Conservation (phyloP, 2,113 vertebrate species). For the Pimephales promelas region DNA sequence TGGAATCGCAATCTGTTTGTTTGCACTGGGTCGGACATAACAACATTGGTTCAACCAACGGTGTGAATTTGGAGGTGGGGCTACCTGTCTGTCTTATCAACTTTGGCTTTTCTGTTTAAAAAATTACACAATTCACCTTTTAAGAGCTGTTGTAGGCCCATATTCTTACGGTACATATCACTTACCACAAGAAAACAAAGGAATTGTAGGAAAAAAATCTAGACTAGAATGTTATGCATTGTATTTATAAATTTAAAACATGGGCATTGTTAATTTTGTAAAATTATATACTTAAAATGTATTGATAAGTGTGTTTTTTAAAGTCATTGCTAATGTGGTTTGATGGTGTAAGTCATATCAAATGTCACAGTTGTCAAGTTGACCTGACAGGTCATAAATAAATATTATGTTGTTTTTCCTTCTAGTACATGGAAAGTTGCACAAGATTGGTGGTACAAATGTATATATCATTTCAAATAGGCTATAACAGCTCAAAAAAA, state of each 20-base stretch:
- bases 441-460: neutral
- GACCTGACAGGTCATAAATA: slow-evolving; percentile 58
- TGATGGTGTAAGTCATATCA: slow-evolving; percentile 24
- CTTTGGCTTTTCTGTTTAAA: neutral
- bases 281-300: neutral
- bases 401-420: slow-evolving; percentile 43
- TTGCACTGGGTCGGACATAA: neutral
- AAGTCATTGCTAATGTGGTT: slow-evolving; percentile 2
- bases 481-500: slow-evolving; percentile 3
- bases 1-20: neutral
- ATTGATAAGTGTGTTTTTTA: neutral
- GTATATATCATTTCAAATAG: neutral
- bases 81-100: neutral
- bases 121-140: neutral
- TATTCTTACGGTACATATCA: too few species aligned
- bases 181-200: neutral
- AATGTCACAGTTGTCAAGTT: slow-evolving; percentile 56
- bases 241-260: neutral
- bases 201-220: neutral
- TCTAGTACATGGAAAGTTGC: neutral
- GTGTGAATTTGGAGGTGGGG: too few species aligned
- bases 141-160: too few species aligned
- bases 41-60: neutral
- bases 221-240: neutral
- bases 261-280: neutral